Evolutionary conservation across 2,888 invertebrate species (phyloP).

Genomic region (Trissoscelio sp.): DNA sequence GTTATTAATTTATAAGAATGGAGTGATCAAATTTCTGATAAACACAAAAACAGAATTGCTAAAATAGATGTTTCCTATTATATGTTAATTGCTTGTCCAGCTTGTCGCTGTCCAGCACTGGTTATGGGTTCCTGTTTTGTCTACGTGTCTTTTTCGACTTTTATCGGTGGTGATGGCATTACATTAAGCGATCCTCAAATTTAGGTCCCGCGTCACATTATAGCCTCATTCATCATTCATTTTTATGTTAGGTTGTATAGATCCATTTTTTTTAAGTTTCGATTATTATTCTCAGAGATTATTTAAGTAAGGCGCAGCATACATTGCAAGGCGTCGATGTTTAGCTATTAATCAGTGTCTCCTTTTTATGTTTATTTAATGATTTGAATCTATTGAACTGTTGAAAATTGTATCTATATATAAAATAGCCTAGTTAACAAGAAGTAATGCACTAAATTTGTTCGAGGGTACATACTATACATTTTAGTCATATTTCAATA

Average conservation of each 20-base stretch:
- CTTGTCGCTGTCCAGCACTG: conserved; percentile 81
- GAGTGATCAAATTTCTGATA: too few relatives aligned
- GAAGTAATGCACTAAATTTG: background rate
- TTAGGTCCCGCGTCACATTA: conserved; percentile 63
- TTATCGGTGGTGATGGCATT: conserved; percentile 78
- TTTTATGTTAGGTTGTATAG: conserved; percentile 13
- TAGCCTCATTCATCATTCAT: conserved; percentile 12
- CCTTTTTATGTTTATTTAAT: conserved; percentile 7
- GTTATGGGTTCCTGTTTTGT: conserved; percentile 79
- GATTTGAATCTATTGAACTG: too few relatives aligned
- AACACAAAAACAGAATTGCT: conserved; percentile 47
- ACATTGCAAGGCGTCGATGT: conserved; percentile 20
- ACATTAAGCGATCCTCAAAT: conserved; percentile 65
- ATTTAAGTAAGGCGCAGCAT: conserved; percentile 32
- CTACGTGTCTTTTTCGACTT: conserved; percentile 80
- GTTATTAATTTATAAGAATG: too few relatives aligned
- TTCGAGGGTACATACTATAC: background rate
- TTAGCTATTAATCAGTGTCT: conserved; percentile 13
- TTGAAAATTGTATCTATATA: too few relatives aligned
- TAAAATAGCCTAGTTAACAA: conserved; percentile 5
- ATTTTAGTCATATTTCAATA: background rate
- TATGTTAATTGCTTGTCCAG: conserved; percentile 77
- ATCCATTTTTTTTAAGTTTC: conserved; percentile 23
- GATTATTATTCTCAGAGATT: conserved; percentile 31
- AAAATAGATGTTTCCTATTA: conserved; percentile 18